phyloP scores from a whole-genome alignment of 1,140 invertebrate species.

The Antheraea pernyi region DNA sequence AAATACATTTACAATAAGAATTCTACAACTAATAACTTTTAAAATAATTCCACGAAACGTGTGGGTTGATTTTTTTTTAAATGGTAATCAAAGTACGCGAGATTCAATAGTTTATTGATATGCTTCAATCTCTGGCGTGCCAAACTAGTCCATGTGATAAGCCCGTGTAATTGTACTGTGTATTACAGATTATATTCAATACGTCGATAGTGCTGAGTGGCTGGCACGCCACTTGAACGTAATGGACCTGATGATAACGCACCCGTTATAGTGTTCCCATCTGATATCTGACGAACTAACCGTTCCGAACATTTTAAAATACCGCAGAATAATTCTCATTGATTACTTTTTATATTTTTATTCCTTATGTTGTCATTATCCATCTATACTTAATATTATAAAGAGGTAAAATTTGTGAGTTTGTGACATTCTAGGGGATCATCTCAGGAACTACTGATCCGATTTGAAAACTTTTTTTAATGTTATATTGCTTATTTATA shows the following conservation, averaged over 20 bases:
- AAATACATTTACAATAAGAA: no score
- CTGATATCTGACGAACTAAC: not conserved
- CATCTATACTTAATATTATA: no score
- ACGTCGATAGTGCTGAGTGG: not conserved
- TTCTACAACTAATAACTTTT: no score
- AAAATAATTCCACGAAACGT: no score
- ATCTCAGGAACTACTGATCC: no score
- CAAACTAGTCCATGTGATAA: not conserved
- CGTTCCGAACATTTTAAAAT: not conserved
- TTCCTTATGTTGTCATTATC: not conserved
- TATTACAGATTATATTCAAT: conserved; percentile 5
- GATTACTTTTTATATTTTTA: not conserved
- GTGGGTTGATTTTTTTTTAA: no score
- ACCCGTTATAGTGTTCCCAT: conserved; percentile 3
- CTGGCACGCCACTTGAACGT: not conserved
- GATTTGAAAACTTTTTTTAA: no score
- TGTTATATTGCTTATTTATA: no score
- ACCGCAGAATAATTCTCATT: not conserved
- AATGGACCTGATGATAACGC: not conserved
- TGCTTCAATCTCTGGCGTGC: not conserved
- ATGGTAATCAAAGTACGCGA: not conserved
- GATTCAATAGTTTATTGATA: not conserved
- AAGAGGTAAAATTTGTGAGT: no score
- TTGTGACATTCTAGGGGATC: no score
- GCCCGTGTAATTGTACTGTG: not conserved